A percentile compares a stretch with the other conserved stretches of the same genome.
These are phyloP conservation scores for Nomada hirtipes DNA, from an alignment of 2,888 invertebrate species.

Conservation along the genomic window DNA sequence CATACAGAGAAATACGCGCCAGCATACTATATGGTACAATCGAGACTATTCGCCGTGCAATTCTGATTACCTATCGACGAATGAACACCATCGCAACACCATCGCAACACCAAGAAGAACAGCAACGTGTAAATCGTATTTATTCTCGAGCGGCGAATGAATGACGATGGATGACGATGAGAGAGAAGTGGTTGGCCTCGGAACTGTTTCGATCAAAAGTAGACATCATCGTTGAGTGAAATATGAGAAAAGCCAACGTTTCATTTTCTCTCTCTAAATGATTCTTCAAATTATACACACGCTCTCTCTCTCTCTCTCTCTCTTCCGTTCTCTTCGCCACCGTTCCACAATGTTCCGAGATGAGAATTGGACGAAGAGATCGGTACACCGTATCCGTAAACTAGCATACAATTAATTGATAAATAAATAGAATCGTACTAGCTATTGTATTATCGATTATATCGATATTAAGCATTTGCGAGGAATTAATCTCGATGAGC, in stretches of 20 bases:
- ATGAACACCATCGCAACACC: constrained; percentile 27
- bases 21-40: constrained; percentile 19
- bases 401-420: constrained; percentile 59
- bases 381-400: constrained; percentile 41
- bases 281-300: neutral
- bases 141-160: constrained; percentile 28
- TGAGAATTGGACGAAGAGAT: constrained; percentile 21
- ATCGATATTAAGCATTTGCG: constrained; percentile 59
- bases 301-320: constrained; percentile 8
- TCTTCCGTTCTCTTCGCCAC: constrained; percentile 19
- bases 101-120: constrained; percentile 8
- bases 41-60: constrained; percentile 40
- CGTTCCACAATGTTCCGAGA: constrained; percentile 4
- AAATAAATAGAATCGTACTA: constrained; percentile 59
- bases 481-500: constrained; percentile 40
- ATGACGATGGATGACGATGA: constrained; percentile 28
- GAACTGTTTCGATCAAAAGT: neutral
- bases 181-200: constrained; percentile 1
- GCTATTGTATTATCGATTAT: constrained; percentile 57
- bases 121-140: constrained; percentile 47
- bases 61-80: constrained; percentile 49
- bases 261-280: neutral
- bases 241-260: neutral
- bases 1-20: constrained; percentile 20
- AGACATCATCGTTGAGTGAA: no score